phyloP scores from a whole-genome alignment of 1,140 invertebrate genomes.

The Drosophila repletoides region DNA sequence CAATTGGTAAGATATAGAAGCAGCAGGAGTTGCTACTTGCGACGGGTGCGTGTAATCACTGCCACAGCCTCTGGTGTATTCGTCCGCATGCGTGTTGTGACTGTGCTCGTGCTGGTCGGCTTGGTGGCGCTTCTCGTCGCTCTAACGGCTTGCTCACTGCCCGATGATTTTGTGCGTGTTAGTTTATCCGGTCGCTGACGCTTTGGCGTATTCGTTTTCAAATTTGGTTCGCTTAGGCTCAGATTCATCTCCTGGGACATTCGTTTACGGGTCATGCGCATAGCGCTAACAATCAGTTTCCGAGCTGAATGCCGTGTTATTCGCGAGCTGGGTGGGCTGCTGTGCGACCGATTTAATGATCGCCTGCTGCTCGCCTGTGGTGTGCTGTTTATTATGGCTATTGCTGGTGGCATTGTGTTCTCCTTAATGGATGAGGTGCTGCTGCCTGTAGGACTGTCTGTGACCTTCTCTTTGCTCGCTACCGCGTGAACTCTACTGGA shows the following conservation, averaged over 20 bases:
- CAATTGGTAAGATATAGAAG: neutral
- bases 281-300: constrained; percentile 29
- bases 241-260: constrained; percentile 60
- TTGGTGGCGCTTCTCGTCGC: constrained; percentile 14
- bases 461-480: constrained; percentile 4
- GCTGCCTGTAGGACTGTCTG: constrained; percentile 55
- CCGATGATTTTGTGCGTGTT: neutral
- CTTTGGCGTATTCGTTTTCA: constrained; percentile 53
- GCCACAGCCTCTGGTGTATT: neutral
- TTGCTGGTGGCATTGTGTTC: constrained; percentile 29
- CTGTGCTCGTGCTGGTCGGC: neutral
- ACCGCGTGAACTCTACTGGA: neutral
- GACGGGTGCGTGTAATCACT: neutral
- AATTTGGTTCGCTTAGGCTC: constrained; percentile 50
- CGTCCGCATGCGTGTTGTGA: neutral
- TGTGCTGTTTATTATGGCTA: neutral
- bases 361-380: constrained; percentile 1
- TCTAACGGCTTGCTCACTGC: neutral
- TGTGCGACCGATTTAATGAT: neutral
- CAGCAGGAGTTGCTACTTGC: constrained; percentile 7
- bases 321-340: constrained; percentile 21
- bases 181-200: constrained; percentile 28
- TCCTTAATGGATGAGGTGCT: constrained; percentile 60
- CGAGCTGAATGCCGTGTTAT: constrained; percentile 55
- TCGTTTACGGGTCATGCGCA: constrained; percentile 63